Conservation (phyloP, 2,888 invertebrate species). For the Pinctada fucata region DNA sequence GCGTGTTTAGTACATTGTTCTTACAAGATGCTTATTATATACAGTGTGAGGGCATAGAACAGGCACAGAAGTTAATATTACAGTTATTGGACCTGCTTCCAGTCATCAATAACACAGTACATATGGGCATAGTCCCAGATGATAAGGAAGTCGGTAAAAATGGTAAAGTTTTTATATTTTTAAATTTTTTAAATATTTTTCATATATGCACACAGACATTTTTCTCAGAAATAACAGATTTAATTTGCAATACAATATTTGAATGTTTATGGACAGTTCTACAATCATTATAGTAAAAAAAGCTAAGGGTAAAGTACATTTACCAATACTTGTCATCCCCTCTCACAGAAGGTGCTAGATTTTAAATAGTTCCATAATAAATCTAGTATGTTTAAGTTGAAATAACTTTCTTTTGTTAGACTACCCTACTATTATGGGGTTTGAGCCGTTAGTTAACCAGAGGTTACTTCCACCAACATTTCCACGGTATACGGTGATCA, state of each 20-base stretch:
- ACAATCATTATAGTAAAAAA: too few species aligned
- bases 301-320: too few species aligned
- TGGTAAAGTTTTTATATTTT: slow-evolving; percentile 46
- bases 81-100: slow-evolving; percentile 90
- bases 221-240: too few species aligned
- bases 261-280: too few species aligned
- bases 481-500: slow-evolving; percentile 94
- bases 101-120: slow-evolving; percentile 86
- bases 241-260: too few species aligned
- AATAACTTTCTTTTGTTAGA: slow-evolving; percentile 46
- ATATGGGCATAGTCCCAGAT: slow-evolving; percentile 84
- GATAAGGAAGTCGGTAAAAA: slow-evolving; percentile 68
- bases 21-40: slow-evolving; percentile 14
- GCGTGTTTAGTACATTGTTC: too few species aligned
- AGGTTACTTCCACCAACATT: slow-evolving; percentile 97
- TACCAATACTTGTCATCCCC: too few species aligned
- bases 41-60: slow-evolving; percentile 79
- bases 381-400: too few species aligned
- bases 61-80: slow-evolving; percentile 88
- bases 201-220: too few species aligned
- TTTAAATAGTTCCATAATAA: too few species aligned
- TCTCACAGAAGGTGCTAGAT: too few species aligned
- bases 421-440: slow-evolving; percentile 83
- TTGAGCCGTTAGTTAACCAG: slow-evolving; percentile 97
- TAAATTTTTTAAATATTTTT: too few species aligned